Evolutionary conservation across 2,113 vertebrate genomes (phyloP), one percentile per base, ranked within the genome.

Genomic region (Dinomys branickii): DNA sequence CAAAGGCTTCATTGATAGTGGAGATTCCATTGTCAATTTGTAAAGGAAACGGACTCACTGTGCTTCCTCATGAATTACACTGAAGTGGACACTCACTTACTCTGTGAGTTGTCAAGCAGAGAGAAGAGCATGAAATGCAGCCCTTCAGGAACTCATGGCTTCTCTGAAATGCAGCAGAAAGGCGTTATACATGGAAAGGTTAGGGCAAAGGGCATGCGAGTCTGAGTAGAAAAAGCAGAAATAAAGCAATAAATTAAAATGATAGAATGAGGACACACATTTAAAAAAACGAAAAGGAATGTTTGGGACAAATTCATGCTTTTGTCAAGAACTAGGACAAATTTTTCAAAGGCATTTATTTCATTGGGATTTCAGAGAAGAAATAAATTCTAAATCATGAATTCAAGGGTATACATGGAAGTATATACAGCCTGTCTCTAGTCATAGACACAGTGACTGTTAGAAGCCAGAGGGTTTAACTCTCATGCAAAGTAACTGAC

Each of bases 31-130:
- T 22, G 52, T 83, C 12, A 16, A 47, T 63, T 44, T 88, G 9
- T 85, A 83, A 94, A 77, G 33, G 56, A 90, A 95, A 95, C 90
- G 88, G 85, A 52, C 28, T 87, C 47, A 73, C 20, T 78, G 35
- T 83, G 88, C 61, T 88, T 90, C 69, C 38, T 58, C 24, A 69
- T 75, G 35, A 90, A 26, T 14, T 85, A 73, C 88, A 88, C 7
- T 67, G 61, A 97, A 93, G 41, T 86, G 54, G 84, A 90, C 80
- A 17, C 50, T 69, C 63, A n/a, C 88, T 94, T 47, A 9, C 77
- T 85, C 13, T 35, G 1, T 75, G 73, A 56, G 4, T n/a, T 69
- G 30, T 77, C 38, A 94, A 10, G 10, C 35, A 82, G 44, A 82
- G 61, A 75, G 58, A 90, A 58, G 41, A 73, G 0, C 75, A 56